These are phyloP conservation scores for Cydia pomonella DNA, from an alignment of 1,140 invertebrate genomes.

Conservation along the genomic window DNA sequence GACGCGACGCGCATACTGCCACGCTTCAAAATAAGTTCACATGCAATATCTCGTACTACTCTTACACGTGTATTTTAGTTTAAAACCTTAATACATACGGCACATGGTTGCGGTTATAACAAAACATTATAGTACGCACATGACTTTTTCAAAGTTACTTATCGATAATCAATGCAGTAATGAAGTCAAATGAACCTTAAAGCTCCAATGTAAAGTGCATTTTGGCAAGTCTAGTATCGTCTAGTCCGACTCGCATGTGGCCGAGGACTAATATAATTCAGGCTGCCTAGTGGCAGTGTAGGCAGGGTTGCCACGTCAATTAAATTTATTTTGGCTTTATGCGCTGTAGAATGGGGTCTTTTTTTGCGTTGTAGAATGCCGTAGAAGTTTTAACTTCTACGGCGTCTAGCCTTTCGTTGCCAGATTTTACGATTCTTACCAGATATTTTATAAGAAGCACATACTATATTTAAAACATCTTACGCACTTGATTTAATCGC, in stretches of 20 bases:
- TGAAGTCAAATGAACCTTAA: slow-evolving; percentile 14
- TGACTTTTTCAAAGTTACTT: not conserved
- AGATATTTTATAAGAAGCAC: not conserved
- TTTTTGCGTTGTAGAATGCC: slow-evolving; percentile 4
- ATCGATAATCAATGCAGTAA: not conserved
- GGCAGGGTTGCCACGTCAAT: slow-evolving; percentile 5
- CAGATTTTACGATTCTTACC: not conserved
- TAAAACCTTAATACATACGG: not conserved
- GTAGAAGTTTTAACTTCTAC: too few relatives aligned
- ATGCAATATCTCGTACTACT: not conserved
- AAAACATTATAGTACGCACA: not conserved
- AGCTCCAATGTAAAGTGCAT: slow-evolving; percentile 6
- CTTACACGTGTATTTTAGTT: not conserved
- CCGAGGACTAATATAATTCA: slow-evolving; percentile 30
- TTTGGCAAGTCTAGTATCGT: not conserved
- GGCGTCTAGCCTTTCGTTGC: slow-evolving; percentile 11
- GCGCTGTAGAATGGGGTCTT: too few relatives aligned
- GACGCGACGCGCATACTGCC: not conserved
- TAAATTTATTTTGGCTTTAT: not conserved
- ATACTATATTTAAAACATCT: too few relatives aligned
- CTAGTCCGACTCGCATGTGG: not conserved
- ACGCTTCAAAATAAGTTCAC: not conserved
- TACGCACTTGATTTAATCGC: not conserved
- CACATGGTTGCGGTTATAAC: not conserved
- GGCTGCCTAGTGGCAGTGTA: not conserved